Evolutionary conservation across 2,113 vertebrate species (phyloP), one percentile per base, ranked within the genome.

Genomic region (Hippopotamus amphibius): DNA sequence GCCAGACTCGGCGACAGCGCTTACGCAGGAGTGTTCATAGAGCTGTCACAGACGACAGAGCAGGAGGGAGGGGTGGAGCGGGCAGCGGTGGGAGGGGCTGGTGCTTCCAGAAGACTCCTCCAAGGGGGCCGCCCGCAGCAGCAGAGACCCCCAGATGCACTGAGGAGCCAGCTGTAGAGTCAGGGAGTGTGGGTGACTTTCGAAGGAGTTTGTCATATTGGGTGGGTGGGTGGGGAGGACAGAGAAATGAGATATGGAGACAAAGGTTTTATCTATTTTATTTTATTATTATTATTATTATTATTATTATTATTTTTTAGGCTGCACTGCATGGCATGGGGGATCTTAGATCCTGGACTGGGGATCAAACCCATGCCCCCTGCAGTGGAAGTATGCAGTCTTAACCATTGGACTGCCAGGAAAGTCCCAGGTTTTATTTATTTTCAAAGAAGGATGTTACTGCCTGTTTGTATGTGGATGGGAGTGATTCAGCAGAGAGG

Each of bases 381-480:
- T 55, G 55, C 17, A 19, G 55, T 55, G 55, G 55, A 55, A 55
- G 55, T 0, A 6, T 17, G 19, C 6, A 19, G 55, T 19, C 55
- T 55, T 55, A 55, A 55, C 55, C 55, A 19, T 17, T 55, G 55
- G 55, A 55, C 55, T 1, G 6, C 55, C 55, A 55, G 55, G 55
- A 6, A 55, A 19, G 55, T 55, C 55, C 17, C 55, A 24, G 48
- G 19, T 4, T 21, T 63, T 43, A 8, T 21, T 7, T 57, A 8
- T 69, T 33, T 43, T 6, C 10, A 37, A 37, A 28, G 53, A 80
- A 55, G 1, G 7, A 8, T 15, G 14, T 19, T 17, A 4, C 24
- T 7, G 22, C 24, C 0, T 16, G 22, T 7, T 41, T 2, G 16
- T 1, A 0, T 13, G 9, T 2, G 16, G 26, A 8, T 6, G 53